Evolutionary conservation across 2,797 vertebrate species (phyloP).

Genomic region (Alectoris magna): DNA sequence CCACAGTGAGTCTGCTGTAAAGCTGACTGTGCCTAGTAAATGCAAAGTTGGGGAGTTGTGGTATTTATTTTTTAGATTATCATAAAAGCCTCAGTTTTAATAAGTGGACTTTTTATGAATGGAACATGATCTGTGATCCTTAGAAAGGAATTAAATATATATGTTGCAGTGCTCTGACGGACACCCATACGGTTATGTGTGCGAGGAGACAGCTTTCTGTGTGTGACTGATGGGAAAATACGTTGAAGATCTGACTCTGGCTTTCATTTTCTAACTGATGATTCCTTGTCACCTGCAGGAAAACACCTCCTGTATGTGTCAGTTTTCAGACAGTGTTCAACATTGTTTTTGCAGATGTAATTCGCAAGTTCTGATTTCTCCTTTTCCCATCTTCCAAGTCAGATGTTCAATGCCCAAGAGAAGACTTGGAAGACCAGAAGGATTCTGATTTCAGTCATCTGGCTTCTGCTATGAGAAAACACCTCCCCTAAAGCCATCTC

Average conservation of each 20-base stretch:
- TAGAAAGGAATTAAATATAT: not conserved
- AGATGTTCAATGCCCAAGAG: not conserved
- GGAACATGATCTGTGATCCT: not conserved
- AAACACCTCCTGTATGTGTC: not conserved
- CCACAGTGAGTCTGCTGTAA: not conserved
- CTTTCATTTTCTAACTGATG: not conserved
- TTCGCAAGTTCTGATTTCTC: not conserved
- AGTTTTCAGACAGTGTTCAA: not conserved
- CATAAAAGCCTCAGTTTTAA: not conserved
- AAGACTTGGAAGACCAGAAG: not conserved
- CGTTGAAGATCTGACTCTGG: not conserved
- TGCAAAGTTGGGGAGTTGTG: not conserved
- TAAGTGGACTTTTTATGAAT: not conserved
- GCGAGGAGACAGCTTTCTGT: not conserved
- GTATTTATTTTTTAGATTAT: not conserved
- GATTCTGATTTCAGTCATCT: not conserved
- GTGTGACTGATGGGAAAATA: not conserved
- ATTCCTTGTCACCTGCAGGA: not conserved
- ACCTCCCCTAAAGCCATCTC: not conserved
- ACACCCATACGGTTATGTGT: not conserved
- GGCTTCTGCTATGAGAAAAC: not conserved
- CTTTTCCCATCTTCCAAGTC: not conserved
- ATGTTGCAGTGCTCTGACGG: fast-evolving
- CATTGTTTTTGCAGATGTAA: not conserved
- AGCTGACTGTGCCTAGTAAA: not conserved